Base-by-base conservation (phyloP, 2,888 invertebrate genomes). In the Coronaproctus castanopsis region DNA sequence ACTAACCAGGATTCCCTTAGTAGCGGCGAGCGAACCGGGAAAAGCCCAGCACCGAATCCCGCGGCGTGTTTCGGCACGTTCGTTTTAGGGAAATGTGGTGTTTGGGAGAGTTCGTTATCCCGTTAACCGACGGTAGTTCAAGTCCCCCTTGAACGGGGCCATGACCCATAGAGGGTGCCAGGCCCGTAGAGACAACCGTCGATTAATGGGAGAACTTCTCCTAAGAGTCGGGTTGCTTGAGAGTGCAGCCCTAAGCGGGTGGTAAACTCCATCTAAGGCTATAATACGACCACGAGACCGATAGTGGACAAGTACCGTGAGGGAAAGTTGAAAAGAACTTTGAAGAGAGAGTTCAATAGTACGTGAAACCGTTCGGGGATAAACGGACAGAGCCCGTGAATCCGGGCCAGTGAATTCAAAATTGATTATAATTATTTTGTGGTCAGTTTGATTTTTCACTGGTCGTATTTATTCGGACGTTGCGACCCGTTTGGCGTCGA, bases 271-370 rank as follows among this genome's bases (percentile, higher is more conserved):
- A 72, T 74, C 73, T 73, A 74, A 74, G 71, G 72, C 74, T 74
- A 78, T n/a, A 80, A 80, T 80, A 78, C 74, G 66, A 72, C 72
- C 75, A 74, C 73, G 77, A 79, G 77, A 76, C 78, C 78, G 78
- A 80, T 79, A 79, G 79, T 76, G 74, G 75, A 74, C 73, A 79
- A 79, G 77, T 78, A 78, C 77, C 78, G 78, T 77, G 79, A 80
- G 77, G 78, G 78, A 81, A 80, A 81, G 79, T 74, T 80, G 78
- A 76, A 79, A 79, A 80, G 78, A 75, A 80, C 79, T 80, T 77
- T 78, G 78, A 78, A 79, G 76, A 79, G 71, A 74, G 73, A 74
- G 73, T 74, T 73, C 70, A 74, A 73, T 68, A 74, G 73, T 71
- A 72, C n/a, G n/a, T n/a, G n/a, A n/a, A n/a, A n/a, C n/a, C n/a